Base-by-base conservation (phyloP, 2,888 invertebrate species). In the Dioctria rufipes region DNA sequence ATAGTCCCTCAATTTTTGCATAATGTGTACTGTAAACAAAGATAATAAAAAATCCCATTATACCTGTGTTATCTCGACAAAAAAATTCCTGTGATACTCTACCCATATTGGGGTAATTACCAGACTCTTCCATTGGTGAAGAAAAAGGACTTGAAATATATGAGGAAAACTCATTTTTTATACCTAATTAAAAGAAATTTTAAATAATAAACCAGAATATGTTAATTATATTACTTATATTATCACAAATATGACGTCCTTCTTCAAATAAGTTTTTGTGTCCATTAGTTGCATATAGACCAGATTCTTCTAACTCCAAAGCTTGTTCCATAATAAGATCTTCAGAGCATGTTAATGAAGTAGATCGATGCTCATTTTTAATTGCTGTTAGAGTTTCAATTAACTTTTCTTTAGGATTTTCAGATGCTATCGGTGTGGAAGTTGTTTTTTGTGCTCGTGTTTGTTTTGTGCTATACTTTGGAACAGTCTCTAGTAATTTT, bases 261-360 rank as follows among this genome's bases (percentile, higher is more conserved):
- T 43, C 67, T 67, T 42, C 9, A n/a, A 25, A 25, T 25, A 25
- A 2, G 67, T 3, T 49, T 67, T 37, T 49, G 13, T 46, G 42
- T 67, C 37, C 46, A 42, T 5, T 43, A 43, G 67, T 67, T 43
- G 67, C 46, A 25, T 43, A 67, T 11, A 87, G 83, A 3, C 87
- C 87, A 67, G 87, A 87, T 81, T 89, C 89, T 79, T 89, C 89
- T 87, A 89, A 87, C 83, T 89, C 89, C 6, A 89, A 84, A 0
- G 89, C 89, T 83, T 89, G 89, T 73, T 89, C 89, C 88, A 89
- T 88, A 9, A 88, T 88, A 60, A 89, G 81, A 80, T 88, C 88
- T 78, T 88, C 88, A 9, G 89, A 87, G 37, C 88, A 88, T 1
- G 88, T 88, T 58, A 88, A 42, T 58, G 73, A 73, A 11, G 25